A percentile compares a stretch with the other conserved stretches of the same genome.
phyloP scores from a whole-genome alignment of 2,113 vertebrate species.

The Euleptes europaea region DNA sequence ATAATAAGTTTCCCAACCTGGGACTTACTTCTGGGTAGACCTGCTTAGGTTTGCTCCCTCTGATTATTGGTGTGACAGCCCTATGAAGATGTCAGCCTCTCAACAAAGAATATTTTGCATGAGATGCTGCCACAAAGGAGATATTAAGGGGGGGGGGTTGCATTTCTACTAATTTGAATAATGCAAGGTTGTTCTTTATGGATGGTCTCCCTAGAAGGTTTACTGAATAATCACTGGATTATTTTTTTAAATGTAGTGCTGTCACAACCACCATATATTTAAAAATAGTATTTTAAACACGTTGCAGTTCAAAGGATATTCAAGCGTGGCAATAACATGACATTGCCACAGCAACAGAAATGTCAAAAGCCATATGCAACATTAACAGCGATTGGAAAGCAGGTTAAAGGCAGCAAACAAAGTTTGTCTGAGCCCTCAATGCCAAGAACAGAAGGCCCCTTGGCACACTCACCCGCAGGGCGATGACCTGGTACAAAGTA shows the following conservation, averaged over 20 bases:
- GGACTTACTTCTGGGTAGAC: no score
- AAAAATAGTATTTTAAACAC: background rate
- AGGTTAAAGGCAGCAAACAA: background rate
- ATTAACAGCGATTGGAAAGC: slow-evolving; percentile 10
- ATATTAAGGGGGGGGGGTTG: background rate
- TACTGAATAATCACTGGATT: background rate
- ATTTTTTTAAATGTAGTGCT: background rate
- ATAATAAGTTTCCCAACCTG: no score
- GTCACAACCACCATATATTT: background rate
- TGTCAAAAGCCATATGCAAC: background rate
- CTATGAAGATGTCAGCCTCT: no score
- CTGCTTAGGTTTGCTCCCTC: no score
- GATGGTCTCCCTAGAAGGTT: no score
- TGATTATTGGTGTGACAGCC: background rate
- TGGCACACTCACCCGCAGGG: background rate
- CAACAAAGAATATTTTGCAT: background rate
- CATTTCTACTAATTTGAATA: background rate
- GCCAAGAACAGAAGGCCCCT: background rate
- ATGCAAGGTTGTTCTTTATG: background rate
- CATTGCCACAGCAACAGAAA: no score
- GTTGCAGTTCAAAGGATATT: background rate
- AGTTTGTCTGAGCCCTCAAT: background rate
- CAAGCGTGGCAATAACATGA: background rate
- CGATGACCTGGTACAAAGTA: background rate
- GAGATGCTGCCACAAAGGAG: background rate